Evolutionary conservation across 2,113 vertebrate genomes (phyloP).

Genomic region (Corythornis vintsioides): DNA sequence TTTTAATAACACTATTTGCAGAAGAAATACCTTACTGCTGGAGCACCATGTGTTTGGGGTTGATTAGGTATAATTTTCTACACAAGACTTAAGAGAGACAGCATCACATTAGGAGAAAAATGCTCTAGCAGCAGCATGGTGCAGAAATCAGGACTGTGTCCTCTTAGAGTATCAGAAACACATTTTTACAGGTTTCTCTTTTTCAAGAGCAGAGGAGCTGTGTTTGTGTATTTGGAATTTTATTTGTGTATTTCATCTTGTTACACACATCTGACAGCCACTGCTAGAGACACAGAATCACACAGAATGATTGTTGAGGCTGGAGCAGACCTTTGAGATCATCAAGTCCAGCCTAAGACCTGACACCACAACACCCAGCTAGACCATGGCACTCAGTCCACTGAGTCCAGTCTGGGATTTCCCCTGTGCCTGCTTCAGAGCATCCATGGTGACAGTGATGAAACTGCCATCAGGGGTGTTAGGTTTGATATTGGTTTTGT

Average conservation of each 20-base stretch:
- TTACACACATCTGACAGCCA: not conserved
- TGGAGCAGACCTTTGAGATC: too few species aligned
- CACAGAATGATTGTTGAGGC: too few species aligned
- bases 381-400: too few species aligned
- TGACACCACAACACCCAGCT: too few species aligned
- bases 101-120: not conserved
- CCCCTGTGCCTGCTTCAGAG: too few species aligned
- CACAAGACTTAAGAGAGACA: not conserved
- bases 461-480: too few species aligned
- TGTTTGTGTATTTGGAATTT: not conserved
- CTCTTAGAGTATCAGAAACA: not conserved
- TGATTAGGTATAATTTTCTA: slow-evolving; percentile 29
- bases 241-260: not conserved
- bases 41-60: not conserved
- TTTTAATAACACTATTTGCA: slow-evolving; percentile 30
- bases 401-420: too few species aligned
- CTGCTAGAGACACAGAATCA: not conserved
- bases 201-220: not conserved
- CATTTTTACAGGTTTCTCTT: not conserved
- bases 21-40: not conserved
- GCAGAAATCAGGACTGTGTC: not conserved
- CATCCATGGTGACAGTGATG: too few species aligned
- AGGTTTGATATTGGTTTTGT: too few species aligned
- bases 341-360: too few species aligned
- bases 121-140: not conserved